Evolutionary conservation across 2,888 invertebrate genomes (phyloP).

Genomic region (Oligia fasciuncula): DNA sequence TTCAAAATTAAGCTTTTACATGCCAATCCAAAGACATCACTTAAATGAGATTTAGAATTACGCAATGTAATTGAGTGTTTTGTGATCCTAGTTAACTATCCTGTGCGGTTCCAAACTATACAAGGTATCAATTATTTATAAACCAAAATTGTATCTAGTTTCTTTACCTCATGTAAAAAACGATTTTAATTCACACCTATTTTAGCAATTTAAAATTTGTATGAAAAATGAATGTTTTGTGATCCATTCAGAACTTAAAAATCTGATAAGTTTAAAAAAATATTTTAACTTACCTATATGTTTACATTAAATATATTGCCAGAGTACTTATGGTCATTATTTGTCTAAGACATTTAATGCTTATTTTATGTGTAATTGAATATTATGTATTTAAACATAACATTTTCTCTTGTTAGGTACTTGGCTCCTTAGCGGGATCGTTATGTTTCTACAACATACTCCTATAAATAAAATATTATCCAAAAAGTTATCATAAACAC

Average conservation of each 20-base stretch:
- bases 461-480: slow-evolving; percentile 47
- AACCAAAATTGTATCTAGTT: slow-evolving; percentile 54
- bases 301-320: slow-evolving; percentile 52
- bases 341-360: slow-evolving; percentile 51
- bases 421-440: slow-evolving; percentile 35
- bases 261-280: slow-evolving; percentile 48
- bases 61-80: slow-evolving; percentile 48
- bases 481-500: slow-evolving; percentile 56
- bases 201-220: slow-evolving; percentile 42
- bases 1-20: slow-evolving; percentile 48
- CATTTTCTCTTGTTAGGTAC: slow-evolving; percentile 38
- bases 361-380: slow-evolving; percentile 48
- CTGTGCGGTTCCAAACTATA: slow-evolving; percentile 53
- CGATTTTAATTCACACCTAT: slow-evolving; percentile 44
- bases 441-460: slow-evolving; percentile 41
- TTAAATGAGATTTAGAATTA: slow-evolving; percentile 53
- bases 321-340: slow-evolving; percentile 57
- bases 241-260: slow-evolving; percentile 52
- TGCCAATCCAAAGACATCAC: slow-evolving; percentile 62
- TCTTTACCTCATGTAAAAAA: slow-evolving; percentile 46
- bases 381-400: slow-evolving; percentile 40
- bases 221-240: slow-evolving; percentile 55
- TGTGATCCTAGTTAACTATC: slow-evolving; percentile 55
- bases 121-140: slow-evolving; percentile 53
- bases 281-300: slow-evolving; percentile 37